Percentiles rank a stretch among this genome's conserved stretches.
Evolutionary conservation across 23 tunicate genomes (phyloP).

Genomic region (Styela clava): DNA sequence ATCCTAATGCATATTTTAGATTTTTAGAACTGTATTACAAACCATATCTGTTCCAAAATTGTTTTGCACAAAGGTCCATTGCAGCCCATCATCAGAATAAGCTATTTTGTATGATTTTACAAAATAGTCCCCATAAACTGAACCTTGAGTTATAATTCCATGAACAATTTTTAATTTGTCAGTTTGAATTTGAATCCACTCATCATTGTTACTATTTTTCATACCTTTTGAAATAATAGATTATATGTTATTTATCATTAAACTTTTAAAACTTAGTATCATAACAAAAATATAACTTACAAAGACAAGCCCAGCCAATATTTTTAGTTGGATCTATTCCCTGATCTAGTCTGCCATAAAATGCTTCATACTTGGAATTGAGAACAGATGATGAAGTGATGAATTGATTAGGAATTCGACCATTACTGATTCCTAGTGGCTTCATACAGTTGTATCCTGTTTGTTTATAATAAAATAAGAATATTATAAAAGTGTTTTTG

Average conservation of each 20-base stretch:
- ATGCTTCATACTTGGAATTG: not conserved
- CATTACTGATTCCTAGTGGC: not conserved
- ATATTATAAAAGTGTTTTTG: too few species aligned
- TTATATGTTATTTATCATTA: too few species aligned
- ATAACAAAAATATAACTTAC: too few species aligned
- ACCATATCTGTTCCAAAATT: not conserved
- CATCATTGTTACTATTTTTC: too few species aligned
- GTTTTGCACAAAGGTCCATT: not conserved
- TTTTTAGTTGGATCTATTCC: not conserved
- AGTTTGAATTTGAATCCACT: not conserved
- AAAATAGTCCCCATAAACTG: not conserved
- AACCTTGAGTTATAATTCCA: constrained; percentile 1
- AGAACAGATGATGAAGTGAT: not conserved
- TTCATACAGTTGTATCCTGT: not conserved
- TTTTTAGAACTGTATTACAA: not conserved
- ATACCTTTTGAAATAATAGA: too few species aligned
- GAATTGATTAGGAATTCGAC: not conserved
- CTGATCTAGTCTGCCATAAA: not conserved
- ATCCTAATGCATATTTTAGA: too few species aligned
- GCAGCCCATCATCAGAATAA: not conserved
- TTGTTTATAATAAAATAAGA: too few species aligned
- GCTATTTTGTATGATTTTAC: not conserved
- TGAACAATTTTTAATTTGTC: not conserved
- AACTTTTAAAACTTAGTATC: too few species aligned
- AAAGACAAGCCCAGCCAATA: not conserved